Percentiles rank a stretch among this genome's conserved stretches.
phyloP scores from a whole-genome alignment of 2,888 invertebrate genomes.

The Lacanobia wlatinum region DNA sequence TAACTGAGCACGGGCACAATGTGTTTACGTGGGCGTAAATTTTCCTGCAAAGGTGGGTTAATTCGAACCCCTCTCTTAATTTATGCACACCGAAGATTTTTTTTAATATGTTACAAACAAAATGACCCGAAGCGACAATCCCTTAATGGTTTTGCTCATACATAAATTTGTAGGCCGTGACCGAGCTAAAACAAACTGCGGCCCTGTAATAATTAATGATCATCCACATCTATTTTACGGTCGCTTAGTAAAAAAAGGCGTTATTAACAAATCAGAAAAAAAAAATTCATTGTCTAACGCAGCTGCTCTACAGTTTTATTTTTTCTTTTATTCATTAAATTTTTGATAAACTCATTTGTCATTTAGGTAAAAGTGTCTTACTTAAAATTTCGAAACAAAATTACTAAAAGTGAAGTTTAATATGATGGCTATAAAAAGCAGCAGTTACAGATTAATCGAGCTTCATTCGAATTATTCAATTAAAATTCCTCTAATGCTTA shows the following conservation, averaged over 20 bases:
- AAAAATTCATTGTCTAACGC: conserved; percentile 73
- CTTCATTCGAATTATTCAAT: conserved; percentile 74
- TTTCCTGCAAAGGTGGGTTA: conserved; percentile 55
- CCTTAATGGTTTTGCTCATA: conserved; percentile 87
- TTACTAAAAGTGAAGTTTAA: conserved; percentile 38
- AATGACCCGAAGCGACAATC: conserved; percentile 85
- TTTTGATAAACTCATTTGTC: conserved; percentile 63
- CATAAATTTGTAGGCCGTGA: conserved; percentile 87
- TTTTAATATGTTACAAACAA: conserved; percentile 66
- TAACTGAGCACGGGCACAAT: conserved; percentile 44
- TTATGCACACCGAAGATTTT: conserved; percentile 64
- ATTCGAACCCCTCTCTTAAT: conserved; percentile 58
- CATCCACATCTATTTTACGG: conserved; percentile 88
- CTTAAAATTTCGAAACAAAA: conserved; percentile 33
- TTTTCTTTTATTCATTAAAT: conserved; percentile 48
- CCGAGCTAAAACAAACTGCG: conserved; percentile 88
- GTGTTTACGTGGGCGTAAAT: conserved; percentile 61
- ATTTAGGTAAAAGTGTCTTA: conserved; percentile 53
- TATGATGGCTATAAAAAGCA: conserved; percentile 53
- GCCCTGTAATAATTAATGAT: conserved; percentile 86
- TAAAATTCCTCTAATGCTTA: conserved; percentile 77
- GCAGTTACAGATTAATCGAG: conserved; percentile 62
- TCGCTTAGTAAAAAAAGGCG: conserved; percentile 79
- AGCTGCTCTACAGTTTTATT: conserved; percentile 75
- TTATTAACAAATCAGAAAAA: conserved; percentile 84